Evolutionary conservation across 1,140 invertebrate genomes (phyloP), one percentile per base, ranked within the genome.

Genomic region (Heliconius melpomene): DNA sequence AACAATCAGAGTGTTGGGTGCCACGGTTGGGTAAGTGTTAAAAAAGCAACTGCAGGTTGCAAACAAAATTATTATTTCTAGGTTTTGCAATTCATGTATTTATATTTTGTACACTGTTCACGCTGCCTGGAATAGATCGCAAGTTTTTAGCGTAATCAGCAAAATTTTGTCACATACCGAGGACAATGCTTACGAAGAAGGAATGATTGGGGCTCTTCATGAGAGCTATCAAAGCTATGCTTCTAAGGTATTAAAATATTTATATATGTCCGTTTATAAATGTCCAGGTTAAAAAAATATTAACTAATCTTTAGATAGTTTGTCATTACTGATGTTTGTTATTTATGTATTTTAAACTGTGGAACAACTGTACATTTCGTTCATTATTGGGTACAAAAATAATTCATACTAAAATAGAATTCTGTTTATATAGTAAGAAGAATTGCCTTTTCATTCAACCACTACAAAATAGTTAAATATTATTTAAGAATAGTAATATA

Each of bases 111-210:
- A 73, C 83, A 86, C 77, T 85, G 82, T 93, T 89, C 85, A 88
- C 78, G 90, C 90, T 88, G 90, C 90, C 60, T 23, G 86, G 88
- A 72, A 54, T 75, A 96, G 97, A 91, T 97, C 97, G 79, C 98
- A 99, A 92, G 98, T 99, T 6, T 99, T 99, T 90, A 98, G 97
- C 85, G 99, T 99, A 89, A 98, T 99, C 74, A 99, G 98, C 85
- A 98, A 98, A 94, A 99, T 99, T 72, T 95, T 99, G 46, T 99
- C 98, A 1, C 97, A 98, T 82, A 98, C 98, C 7, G 98, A 99
- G 88, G 98, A 98, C 86, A 97, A 96, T 74, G 94, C 94, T 13
- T 92, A 89, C 88, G 79, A 95, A 86, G 80, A 96, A 79, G 94
- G 95, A 72, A 90, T 95, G 70, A 95, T 98, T 1, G 97, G 86